Evolutionary conservation across 2,797 vertebrate species (phyloP).

Genomic region (Sebastes melanostomus): DNA sequence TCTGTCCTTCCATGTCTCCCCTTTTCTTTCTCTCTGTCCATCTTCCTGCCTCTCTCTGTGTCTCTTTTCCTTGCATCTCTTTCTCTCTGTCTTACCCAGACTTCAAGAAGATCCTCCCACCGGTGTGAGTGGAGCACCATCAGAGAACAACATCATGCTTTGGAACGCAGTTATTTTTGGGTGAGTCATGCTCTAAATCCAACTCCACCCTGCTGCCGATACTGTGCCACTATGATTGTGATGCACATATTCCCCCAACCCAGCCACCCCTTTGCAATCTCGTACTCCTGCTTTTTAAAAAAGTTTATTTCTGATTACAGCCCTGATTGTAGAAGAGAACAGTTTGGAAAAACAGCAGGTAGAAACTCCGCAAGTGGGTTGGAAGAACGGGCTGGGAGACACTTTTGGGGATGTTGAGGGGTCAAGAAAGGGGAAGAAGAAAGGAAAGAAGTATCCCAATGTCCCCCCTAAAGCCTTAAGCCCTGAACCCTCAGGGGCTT

Average conservation of each 20-base stretch:
- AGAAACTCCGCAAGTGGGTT: constrained; percentile 2
- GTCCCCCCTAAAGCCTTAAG: too few relatives aligned
- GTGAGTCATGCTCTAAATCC: constrained; percentile 83
- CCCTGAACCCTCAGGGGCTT: too few relatives aligned
- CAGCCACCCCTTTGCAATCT: background rate
- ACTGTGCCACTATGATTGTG: constrained; percentile 38
- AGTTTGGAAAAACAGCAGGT: constrained; percentile 17
- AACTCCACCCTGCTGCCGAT: constrained; percentile 45
- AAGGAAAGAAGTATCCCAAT: background rate
- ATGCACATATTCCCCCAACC: constrained; percentile 29
- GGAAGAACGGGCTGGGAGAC: background rate
- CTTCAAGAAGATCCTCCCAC: constrained; percentile 99
- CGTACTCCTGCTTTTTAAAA: background rate
- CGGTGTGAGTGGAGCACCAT: constrained; percentile 97
- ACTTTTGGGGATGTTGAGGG: background rate
- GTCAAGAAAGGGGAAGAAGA: background rate
- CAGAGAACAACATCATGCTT: constrained; percentile 99
- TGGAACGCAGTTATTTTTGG: constrained; percentile 99
- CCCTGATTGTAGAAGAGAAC: constrained; percentile 18
- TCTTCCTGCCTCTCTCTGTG: background rate
- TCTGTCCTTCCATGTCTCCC: background rate
- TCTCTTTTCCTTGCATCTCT: background rate
- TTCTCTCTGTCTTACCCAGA: constrained; percentile 73
- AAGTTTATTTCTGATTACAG: constrained; percentile 21
- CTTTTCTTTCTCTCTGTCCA: background rate